Base-by-base conservation (phyloP, 2,888 invertebrate genomes). In the Standfussiana lucernea region DNA sequence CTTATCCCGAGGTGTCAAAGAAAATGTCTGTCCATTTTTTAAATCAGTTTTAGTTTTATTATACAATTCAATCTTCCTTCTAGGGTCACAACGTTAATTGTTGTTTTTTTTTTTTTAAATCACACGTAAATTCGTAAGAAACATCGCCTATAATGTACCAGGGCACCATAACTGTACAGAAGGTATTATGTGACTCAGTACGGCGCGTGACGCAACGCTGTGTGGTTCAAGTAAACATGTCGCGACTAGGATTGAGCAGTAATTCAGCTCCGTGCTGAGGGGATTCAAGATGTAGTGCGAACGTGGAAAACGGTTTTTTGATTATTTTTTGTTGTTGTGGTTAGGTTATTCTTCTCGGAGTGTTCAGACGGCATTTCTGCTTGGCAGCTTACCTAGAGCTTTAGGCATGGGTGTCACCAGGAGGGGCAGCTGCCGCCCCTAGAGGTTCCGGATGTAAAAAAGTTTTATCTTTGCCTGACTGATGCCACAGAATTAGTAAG, bases 151-250 rank as follows among this genome's bases (percentile, higher is more conserved):
- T 35, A 61, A 35, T 61, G 32, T 61, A 61, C 61, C 35, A 61
- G 61, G 61, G n/a, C 35, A 56, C 45, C 65, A 69, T 76, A 74
- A 61, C 53, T 61, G 42, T 64, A 28, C 4, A 45, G 61, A 64
- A 76, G 67, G 67, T 35, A 82, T 79, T 75, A 72, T 40, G 75
- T 40, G n/a, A 37, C 37, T 59, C 24, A 15, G 32, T 28, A 40
- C 32, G 40, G 75, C 66, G 71, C 83, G 86, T 86, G 83, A 88
- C 70, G 76, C 61, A 76, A 74, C 68, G 8, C 24, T 15, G 18
- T 82, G 73, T 86, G 79, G 75, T 77, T 59, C 61, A 24, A 71
- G 83, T 71, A 86, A 86, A 86, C 83, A 88, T 79, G 72, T 80
- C 56, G 42, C 67, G 70, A 62, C 65, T 72, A 66, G 65, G 64